These are phyloP conservation scores for Sebastes schlegelii DNA, from an alignment of 2,113 vertebrate species.

Conservation along the genomic window DNA sequence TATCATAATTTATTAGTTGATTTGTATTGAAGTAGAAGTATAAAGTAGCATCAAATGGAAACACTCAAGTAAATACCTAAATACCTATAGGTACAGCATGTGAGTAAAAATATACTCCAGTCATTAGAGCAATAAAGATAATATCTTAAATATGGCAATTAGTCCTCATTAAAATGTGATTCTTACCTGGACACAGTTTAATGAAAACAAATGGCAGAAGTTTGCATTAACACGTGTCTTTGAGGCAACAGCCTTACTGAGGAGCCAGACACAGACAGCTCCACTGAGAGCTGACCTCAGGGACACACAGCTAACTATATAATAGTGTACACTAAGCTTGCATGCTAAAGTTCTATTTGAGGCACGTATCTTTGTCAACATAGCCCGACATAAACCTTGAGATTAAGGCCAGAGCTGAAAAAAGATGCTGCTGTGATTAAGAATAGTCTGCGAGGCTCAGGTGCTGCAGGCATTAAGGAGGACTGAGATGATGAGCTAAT, in stretches of 20 bases:
- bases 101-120: background rate
- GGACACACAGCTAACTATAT: slow-evolving; percentile 24
- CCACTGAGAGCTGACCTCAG: slow-evolving; percentile 29
- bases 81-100: background rate
- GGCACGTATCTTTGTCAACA: slow-evolving; percentile 37
- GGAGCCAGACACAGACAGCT: background rate
- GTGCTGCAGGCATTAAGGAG: background rate
- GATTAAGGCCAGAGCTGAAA: slow-evolving; percentile 60
- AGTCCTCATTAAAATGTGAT: slow-evolving; percentile 37
- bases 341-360: slow-evolving; percentile 54
- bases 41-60: background rate
- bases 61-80: background rate
- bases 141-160: slow-evolving; percentile 18
- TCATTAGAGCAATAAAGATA: slow-evolving; percentile 15
- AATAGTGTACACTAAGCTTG: slow-evolving; percentile 10
- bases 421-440: slow-evolving; percentile 35
- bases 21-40: background rate
- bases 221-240: slow-evolving; percentile 29
- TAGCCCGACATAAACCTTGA: slow-evolving; percentile 1
- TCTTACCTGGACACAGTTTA: slow-evolving; percentile 26
- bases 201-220: slow-evolving; percentile 41
- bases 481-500: slow-evolving; percentile 4
- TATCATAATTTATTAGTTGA: background rate
- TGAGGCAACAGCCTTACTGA: too few species aligned
- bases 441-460: slow-evolving; percentile 26